Evolutionary conservation across 1,140 invertebrate species (phyloP).

Genomic region (Lepidurus couesii): DNA sequence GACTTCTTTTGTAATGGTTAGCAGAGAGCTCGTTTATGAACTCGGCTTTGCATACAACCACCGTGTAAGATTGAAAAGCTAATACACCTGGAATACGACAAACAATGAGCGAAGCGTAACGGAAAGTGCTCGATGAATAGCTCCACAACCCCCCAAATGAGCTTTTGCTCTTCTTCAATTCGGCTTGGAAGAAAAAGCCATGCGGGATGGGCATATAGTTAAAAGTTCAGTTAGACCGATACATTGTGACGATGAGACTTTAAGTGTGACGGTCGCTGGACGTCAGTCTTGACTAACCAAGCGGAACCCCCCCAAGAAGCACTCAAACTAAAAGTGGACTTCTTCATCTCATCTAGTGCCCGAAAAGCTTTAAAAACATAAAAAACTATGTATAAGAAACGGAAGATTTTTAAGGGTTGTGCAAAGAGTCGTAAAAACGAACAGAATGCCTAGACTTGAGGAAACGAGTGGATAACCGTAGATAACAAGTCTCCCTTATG

Average conservation of each 20-base stretch:
- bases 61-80: background rate
- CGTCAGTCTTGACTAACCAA: background rate
- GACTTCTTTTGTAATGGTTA: background rate
- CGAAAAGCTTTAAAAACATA: background rate
- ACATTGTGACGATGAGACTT: conserved; percentile 21
- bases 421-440: background rate
- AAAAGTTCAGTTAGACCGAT: conserved; percentile 13
- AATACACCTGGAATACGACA: conserved; percentile 1
- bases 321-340: background rate
- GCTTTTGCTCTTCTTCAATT: background rate
- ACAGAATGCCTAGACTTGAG: background rate
- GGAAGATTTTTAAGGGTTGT: background rate
- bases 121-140: background rate
- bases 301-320: background rate
- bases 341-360: background rate
- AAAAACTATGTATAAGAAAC: background rate
- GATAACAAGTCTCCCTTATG: background rate
- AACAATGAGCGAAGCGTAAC: background rate
- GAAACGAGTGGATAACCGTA: background rate
- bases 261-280: conserved; percentile 20
- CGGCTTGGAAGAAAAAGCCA: background rate
- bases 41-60: background rate
- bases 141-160: background rate
- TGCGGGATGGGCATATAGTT: background rate
- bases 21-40: background rate